phyloP scores from a whole-genome alignment of 2,888 invertebrate species.

The Saturnia pavonia region DNA sequence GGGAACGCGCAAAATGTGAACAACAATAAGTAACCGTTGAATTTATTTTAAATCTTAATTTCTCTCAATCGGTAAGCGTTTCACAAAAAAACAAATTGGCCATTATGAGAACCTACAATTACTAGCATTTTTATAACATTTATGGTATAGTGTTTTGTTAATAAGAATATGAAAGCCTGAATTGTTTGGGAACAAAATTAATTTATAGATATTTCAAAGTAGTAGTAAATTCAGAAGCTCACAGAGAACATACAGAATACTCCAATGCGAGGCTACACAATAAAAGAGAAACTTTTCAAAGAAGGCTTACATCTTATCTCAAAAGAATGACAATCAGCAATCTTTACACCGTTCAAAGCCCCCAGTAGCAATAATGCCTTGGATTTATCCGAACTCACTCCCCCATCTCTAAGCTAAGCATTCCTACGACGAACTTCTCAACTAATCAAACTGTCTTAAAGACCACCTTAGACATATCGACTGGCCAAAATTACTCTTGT shows the following conservation, averaged over 20 bases:
- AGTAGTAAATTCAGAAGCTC: background rate
- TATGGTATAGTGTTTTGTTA: no score
- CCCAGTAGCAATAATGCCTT: conserved; percentile 35
- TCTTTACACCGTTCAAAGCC: conserved; percentile 29
- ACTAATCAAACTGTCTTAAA: conserved; percentile 74
- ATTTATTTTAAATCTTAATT: no score
- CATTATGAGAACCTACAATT: no score
- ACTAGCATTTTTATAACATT: no score
- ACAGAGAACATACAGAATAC: background rate
- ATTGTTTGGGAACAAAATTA: background rate
- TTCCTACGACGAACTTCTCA: conserved; percentile 53
- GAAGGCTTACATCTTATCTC: conserved; percentile 11
- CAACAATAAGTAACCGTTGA: no score
- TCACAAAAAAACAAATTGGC: no score
- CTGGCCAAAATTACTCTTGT: conserved; percentile 48
- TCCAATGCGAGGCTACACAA: background rate
- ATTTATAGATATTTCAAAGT: background rate
- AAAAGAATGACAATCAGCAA: conserved; percentile 13
- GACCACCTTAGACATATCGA: conserved; percentile 64
- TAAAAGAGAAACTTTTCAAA: conserved; percentile 2
- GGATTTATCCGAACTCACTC: conserved; percentile 34
- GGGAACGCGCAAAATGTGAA: no score
- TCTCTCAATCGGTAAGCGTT: no score
- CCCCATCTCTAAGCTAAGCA: conserved; percentile 28
- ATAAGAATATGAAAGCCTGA: no score